Conservation (phyloP, 2,113 vertebrate species). For the Barbus barbus region DNA sequence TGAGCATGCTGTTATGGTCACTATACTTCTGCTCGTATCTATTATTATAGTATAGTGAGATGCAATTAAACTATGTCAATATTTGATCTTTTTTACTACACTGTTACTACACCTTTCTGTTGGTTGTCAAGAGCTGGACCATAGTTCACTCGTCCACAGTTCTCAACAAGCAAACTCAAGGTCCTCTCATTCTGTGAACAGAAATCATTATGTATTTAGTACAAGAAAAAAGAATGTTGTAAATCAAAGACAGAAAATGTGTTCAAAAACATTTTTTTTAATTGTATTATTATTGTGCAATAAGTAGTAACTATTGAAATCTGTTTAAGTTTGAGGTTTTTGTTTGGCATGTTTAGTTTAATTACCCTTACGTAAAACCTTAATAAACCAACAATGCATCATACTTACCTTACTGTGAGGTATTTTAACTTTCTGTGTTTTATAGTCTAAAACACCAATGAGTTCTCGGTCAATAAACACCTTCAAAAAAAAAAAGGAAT, state of each 20-base stretch:
- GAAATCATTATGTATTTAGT: neutral
- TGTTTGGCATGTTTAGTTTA: neutral
- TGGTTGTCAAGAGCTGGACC: constrained; percentile 83
- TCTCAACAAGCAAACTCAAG: constrained; percentile 87
- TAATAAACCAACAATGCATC: neutral
- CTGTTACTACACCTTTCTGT: constrained; percentile 80
- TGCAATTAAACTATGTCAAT: neutral
- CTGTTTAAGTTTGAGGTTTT: neutral
- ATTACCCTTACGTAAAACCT: neutral
- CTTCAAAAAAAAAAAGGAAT: constrained; percentile 68
- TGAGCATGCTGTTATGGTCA: neutral
- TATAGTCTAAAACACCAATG: constrained; percentile 84
- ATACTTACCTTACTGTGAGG: constrained; percentile 77
- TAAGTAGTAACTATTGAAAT: no score
- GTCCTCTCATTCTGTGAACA: constrained; percentile 75
- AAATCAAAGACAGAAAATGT: neutral
- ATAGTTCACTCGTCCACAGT: constrained; percentile 89
- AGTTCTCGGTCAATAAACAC: constrained; percentile 83
- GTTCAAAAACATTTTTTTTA: neutral
- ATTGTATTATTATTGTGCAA: no score
- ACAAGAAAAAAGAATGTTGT: neutral
- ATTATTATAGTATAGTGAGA: neutral
- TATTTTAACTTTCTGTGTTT: constrained; percentile 73
- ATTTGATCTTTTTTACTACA: neutral
- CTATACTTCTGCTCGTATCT: neutral